Evolutionary conservation across 2,113 vertebrate genomes (phyloP).

Genomic region (Planiliza haematocheilus): DNA sequence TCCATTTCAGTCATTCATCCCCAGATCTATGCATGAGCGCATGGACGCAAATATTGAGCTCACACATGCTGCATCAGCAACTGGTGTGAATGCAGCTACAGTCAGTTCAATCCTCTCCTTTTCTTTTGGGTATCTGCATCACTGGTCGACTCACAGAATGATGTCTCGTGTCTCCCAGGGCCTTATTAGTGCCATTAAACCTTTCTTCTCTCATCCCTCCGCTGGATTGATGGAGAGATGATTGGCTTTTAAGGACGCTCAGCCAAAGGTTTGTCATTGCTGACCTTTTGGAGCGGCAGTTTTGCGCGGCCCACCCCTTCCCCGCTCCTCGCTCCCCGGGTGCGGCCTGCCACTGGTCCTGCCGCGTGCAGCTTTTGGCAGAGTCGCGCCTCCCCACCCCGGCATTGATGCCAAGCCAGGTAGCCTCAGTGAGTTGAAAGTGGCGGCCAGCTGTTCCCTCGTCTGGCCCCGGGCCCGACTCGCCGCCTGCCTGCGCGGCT

Average conservation of each 20-base stretch:
- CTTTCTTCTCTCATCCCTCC: constrained; percentile 18
- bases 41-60: too few relatives aligned
- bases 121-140: constrained; percentile 29
- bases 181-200: constrained; percentile 64
- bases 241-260: constrained; percentile 54
- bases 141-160: constrained; percentile 19
- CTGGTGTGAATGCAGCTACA: constrained; percentile 52
- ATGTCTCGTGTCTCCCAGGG: constrained; percentile 60
- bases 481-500: constrained; percentile 37
- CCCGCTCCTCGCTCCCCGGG: constrained; percentile 19
- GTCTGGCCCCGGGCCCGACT: constrained; percentile 46
- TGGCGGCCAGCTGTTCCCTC: constrained; percentile 70
- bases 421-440: constrained; percentile 59
- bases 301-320: constrained; percentile 22
- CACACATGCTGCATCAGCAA: constrained; percentile 9
- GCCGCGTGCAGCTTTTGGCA: constrained; percentile 59
- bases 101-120: constrained; percentile 27
- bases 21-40: constrained; percentile 8
- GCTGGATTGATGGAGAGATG: constrained; percentile 30
- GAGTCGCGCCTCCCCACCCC: background rate
- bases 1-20: constrained; percentile 41
- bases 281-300: constrained; percentile 53
- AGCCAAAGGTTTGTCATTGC: constrained; percentile 49
- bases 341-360: constrained; percentile 34
- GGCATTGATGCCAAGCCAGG: constrained; percentile 62